Conservation (phyloP, 1,140 invertebrate species). For the Anastrepha obliqua region DNA sequence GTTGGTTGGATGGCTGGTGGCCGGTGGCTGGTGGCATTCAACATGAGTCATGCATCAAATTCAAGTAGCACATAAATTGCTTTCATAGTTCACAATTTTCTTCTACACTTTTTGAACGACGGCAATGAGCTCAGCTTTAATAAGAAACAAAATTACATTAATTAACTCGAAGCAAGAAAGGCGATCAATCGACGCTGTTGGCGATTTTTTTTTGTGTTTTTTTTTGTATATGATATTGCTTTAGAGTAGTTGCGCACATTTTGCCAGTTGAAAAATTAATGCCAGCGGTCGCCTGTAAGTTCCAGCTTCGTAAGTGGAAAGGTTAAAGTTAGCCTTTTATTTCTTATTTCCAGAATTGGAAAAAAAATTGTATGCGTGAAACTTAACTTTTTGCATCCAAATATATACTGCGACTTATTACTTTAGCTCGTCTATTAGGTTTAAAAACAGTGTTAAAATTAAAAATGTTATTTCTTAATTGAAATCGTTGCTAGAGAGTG, state of each 20-base stretch:
- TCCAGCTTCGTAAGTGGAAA: too few species aligned
- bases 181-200: background rate
- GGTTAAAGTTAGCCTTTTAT: too few species aligned
- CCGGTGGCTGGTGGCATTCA: constrained; percentile 22
- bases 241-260: background rate
- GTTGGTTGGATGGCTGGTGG: background rate
- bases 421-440: too few species aligned
- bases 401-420: too few species aligned
- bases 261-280: background rate
- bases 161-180: constrained; percentile 22
- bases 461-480: too few species aligned
- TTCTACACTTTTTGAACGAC: constrained; percentile 9
- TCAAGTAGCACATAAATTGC: background rate
- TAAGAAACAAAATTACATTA: constrained; percentile 33
- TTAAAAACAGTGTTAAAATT: too few species aligned
- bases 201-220: background rate
- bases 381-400: too few species aligned
- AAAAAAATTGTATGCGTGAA: too few species aligned
- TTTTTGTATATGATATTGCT: background rate
- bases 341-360: too few species aligned
- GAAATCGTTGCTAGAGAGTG: too few species aligned
- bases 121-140: constrained; percentile 45
- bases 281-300: too few species aligned
- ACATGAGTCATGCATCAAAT: constrained; percentile 14
- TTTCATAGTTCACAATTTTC: background rate